A percentile compares a stretch with the other conserved stretches of the same genome.
Evolutionary conservation across 2,888 invertebrate genomes (phyloP).

Genomic region (Stegophylla sp.): DNA sequence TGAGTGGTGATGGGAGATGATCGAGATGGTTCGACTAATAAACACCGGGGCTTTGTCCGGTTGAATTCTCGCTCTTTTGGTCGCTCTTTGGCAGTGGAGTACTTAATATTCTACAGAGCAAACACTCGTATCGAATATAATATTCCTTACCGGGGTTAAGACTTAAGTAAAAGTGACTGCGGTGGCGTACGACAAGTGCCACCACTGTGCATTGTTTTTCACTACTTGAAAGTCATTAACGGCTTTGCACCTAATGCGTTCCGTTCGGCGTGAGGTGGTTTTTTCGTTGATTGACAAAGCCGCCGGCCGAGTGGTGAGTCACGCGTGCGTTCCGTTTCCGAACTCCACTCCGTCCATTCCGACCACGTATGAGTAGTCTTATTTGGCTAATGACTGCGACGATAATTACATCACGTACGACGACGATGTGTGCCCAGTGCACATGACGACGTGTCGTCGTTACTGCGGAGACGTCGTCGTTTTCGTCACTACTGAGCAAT

Average conservation of each 20-base stretch:
- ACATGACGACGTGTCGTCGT: background rate
- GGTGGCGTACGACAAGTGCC: background rate
- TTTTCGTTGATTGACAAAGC: slow-evolving; percentile 30
- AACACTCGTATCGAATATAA: too few relatives aligned
- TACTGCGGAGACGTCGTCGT: background rate
- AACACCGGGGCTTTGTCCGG: too few relatives aligned
- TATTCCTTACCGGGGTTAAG: background rate
- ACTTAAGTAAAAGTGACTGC: background rate
- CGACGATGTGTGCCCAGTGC: background rate
- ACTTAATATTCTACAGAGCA: too few relatives aligned
- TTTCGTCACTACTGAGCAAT: background rate
- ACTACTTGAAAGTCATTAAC: slow-evolving; percentile 30
- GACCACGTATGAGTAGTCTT: background rate
- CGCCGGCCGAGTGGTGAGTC: slow-evolving; percentile 3
- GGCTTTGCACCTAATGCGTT: slow-evolving; percentile 29
- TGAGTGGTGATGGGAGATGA: too few relatives aligned
- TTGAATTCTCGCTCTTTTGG: too few relatives aligned
- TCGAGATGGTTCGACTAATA: too few relatives aligned
- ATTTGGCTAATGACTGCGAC: slow-evolving; percentile 31
- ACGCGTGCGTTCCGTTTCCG: slow-evolving; percentile 11
- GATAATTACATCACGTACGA: slow-evolving; percentile 38
- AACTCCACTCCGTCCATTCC: background rate
- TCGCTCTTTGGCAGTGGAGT: too few relatives aligned
- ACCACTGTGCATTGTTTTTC: slow-evolving; percentile 3
- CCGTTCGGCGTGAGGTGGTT: background rate